Evolutionary conservation across 1,140 invertebrate genomes (phyloP).

Genomic region (Psilanteris sp.): DNA sequence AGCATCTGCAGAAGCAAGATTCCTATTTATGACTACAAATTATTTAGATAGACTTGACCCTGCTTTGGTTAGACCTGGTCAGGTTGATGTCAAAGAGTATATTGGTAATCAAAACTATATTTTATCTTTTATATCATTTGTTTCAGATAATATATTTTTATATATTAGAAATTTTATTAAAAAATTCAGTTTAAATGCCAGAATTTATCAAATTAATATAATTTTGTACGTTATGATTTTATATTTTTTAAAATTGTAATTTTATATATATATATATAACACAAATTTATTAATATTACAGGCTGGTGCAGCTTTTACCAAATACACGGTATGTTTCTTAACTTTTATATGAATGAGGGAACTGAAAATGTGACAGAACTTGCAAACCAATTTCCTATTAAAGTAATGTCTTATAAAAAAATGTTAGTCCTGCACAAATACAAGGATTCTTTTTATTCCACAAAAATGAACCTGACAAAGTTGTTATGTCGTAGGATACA

Average conservation of each 20-base stretch:
- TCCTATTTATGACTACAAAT: slow-evolving; percentile 99
- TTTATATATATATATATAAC: no score
- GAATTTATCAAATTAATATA: no score
- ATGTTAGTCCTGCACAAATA: slow-evolving; percentile 95
- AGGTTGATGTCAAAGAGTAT: slow-evolving; percentile 96
- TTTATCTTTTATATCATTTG: no score
- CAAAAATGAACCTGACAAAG: slow-evolving; percentile 83
- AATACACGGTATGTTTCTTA: slow-evolving; percentile 92
- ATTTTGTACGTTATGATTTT: no score
- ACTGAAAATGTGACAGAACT: slow-evolving; percentile 76
- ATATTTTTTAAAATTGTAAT: no score
- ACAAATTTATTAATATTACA: slow-evolving; percentile 45
- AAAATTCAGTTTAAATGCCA: no score
- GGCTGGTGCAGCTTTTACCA: slow-evolving; percentile 90
- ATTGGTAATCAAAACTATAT: slow-evolving; percentile 87
- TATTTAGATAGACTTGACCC: slow-evolving; percentile 97
- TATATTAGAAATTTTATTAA: no score
- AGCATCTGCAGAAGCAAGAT: slow-evolving; percentile 97
- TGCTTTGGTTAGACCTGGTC: slow-evolving; percentile 96
- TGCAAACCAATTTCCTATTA: slow-evolving; percentile 84
- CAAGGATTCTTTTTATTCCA: slow-evolving; percentile 96
- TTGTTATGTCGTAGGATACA: no score
- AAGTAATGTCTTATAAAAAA: slow-evolving; percentile 81
- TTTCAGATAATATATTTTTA: no score
- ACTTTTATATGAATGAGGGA: slow-evolving; percentile 90